phyloP scores from a whole-genome alignment of 2,797 vertebrate species.

The Epinephelus awoara region DNA sequence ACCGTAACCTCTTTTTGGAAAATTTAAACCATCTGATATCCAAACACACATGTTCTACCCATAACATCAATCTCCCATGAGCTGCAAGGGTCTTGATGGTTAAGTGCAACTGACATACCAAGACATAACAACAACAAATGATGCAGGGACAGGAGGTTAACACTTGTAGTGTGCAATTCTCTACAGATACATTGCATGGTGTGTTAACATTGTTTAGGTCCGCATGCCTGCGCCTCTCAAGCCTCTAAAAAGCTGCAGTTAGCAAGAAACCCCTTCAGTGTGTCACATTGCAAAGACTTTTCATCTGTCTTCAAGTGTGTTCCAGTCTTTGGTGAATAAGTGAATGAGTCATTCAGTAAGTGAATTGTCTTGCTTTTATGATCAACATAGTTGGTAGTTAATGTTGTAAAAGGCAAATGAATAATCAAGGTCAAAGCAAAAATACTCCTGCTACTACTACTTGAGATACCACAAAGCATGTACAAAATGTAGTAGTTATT shows the following conservation, averaged over 20 bases:
- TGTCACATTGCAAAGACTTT: background rate
- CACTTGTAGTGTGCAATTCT: background rate
- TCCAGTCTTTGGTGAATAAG: conserved; percentile 16
- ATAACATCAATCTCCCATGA: no score
- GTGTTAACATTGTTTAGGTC: background rate
- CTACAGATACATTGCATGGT: background rate
- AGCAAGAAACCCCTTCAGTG: background rate
- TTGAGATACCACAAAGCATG: background rate
- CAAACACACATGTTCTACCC: no score
- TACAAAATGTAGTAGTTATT: background rate
- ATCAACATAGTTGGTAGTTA: background rate
- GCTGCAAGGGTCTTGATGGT: no score
- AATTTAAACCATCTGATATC: background rate
- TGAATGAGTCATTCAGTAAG: background rate
- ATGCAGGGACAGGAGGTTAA: background rate
- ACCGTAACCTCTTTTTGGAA: background rate
- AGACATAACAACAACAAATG: background rate
- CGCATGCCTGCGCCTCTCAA: background rate
- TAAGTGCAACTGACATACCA: background rate
- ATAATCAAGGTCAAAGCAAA: conserved; percentile 8
- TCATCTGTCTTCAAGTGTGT: conserved; percentile 8
- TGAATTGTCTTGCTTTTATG: conserved; percentile 4
- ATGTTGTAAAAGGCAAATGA: background rate
- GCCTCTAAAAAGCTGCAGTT: background rate
- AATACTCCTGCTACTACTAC: background rate